Percentiles rank a stretch among this genome's conserved stretches.
Conservation (phyloP, 2,797 vertebrate genomes). For the Gymnocypris eckloni region DNA sequence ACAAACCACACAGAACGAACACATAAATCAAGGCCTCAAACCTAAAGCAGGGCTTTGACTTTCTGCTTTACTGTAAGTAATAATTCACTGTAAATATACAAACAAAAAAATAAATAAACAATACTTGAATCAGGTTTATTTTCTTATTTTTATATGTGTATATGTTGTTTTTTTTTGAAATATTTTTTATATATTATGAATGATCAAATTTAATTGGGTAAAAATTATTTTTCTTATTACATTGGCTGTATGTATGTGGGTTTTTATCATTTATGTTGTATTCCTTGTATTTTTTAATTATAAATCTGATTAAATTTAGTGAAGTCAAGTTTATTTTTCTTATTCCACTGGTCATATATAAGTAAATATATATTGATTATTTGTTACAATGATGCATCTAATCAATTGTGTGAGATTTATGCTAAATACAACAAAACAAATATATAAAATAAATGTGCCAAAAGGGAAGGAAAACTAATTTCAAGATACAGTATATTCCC, state of each 20-base stretch:
- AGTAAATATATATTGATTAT: not conserved
- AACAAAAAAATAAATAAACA: not conserved
- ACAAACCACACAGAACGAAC: slow-evolving; percentile 63
- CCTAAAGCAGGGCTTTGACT: slow-evolving; percentile 24
- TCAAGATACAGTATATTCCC: not conserved
- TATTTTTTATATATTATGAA: not conserved
- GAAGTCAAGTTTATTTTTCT: not conserved
- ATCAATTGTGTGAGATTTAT: not conserved
- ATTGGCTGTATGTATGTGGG: not conserved
- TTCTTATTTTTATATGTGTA: not conserved
- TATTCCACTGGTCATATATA: not conserved
- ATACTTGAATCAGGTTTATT: not conserved
- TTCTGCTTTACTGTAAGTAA: not conserved
- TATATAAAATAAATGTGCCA: not conserved
- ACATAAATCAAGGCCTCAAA: slow-evolving; percentile 66
- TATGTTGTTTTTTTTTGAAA: no score
- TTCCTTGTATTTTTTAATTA: not conserved
- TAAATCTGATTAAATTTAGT: not conserved
- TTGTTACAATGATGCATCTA: not conserved
- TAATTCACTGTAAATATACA: not conserved
- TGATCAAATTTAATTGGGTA: not conserved
- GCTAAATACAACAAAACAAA: not conserved
- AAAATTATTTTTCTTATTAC: not conserved
- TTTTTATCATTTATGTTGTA: not conserved
- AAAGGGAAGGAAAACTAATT: not conserved